Percentiles rank a stretch among this genome's conserved stretches.
Conservation (phyloP, 1,140 invertebrate species). For the Eciton burchellii region DNA sequence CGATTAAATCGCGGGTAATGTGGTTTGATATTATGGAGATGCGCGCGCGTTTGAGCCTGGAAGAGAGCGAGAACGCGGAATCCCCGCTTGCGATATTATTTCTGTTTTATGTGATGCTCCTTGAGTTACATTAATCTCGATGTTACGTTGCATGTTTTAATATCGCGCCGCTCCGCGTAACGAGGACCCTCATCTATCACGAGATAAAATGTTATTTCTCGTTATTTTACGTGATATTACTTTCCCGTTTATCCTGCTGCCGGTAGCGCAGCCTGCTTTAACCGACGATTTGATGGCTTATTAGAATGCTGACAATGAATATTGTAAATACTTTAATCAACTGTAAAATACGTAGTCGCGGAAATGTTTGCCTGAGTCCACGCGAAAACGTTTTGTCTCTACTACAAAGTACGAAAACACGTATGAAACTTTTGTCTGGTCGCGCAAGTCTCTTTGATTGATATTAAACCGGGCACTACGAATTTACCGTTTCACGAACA, state of each 20-base stretch:
- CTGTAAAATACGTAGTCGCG: not conserved
- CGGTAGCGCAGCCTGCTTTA: not conserved
- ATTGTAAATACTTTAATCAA: not conserved
- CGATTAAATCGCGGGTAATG: not conserved
- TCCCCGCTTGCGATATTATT: not conserved
- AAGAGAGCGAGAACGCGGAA: not conserved
- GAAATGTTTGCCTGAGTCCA: not conserved
- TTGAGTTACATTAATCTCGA: not conserved
- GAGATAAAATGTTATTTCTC: not conserved
- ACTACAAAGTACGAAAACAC: not conserved
- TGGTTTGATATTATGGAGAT: not conserved
- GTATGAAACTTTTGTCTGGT: not conserved
- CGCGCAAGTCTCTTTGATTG: not conserved
- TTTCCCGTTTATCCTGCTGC: not conserved
- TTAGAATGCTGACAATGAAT: not conserved
- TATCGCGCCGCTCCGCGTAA: not conserved
- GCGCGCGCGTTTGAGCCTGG: not conserved
- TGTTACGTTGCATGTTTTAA: not conserved
- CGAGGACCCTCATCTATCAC: not conserved
- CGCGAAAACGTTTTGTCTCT: constrained; percentile 8
- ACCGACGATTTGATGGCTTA: not conserved
- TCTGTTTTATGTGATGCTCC: not conserved
- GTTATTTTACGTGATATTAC: too few species aligned
- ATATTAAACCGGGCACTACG: not conserved
- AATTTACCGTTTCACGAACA: constrained; percentile 11